A percentile compares a stretch with the other conserved stretches of the same genome.
Evolutionary conservation across 2,888 invertebrate species (phyloP).

Genomic region (Oithona nana): DNA sequence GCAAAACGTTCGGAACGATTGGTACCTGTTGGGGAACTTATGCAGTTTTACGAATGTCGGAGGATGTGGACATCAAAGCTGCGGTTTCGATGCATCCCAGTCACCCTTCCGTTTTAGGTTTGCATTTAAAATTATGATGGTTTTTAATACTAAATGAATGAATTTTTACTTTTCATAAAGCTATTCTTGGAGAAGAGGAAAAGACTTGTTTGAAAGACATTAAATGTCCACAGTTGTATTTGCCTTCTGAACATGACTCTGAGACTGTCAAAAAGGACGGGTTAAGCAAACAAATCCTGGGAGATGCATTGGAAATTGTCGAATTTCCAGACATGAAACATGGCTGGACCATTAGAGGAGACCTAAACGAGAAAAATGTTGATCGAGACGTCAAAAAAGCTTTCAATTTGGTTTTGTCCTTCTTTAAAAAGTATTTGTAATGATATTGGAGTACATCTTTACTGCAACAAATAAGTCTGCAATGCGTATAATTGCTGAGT

Average conservation of each 20-base stretch:
- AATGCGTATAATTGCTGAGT: too few species aligned
- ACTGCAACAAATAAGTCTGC: too few species aligned
- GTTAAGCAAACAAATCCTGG: not conserved
- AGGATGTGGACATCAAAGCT: not conserved
- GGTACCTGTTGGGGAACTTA: not conserved
- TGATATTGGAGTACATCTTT: too few species aligned
- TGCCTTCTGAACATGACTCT: not conserved
- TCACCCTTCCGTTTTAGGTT: not conserved
- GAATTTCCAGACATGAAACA: conserved; percentile 4
- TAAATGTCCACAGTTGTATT: not conserved
- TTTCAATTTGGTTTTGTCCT: not conserved
- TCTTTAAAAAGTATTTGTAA: not conserved
- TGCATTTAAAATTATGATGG: too few species aligned
- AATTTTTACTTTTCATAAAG: too few species aligned
- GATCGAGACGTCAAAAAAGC: not conserved
- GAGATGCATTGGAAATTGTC: not conserved
- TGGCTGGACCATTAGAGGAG: conserved; percentile 6
- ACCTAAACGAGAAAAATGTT: not conserved
- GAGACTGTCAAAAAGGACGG: not conserved
- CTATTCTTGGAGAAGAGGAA: not conserved
- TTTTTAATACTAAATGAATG: too few species aligned
- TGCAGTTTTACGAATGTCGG: not conserved
- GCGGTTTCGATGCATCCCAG: not conserved
- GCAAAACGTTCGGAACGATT: not conserved
- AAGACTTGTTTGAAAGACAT: not conserved